A percentile compares a stretch with the other conserved stretches of the same genome.
Evolutionary conservation across 2,888 invertebrate species (phyloP).

Genomic region (Halocaridina rubra): DNA sequence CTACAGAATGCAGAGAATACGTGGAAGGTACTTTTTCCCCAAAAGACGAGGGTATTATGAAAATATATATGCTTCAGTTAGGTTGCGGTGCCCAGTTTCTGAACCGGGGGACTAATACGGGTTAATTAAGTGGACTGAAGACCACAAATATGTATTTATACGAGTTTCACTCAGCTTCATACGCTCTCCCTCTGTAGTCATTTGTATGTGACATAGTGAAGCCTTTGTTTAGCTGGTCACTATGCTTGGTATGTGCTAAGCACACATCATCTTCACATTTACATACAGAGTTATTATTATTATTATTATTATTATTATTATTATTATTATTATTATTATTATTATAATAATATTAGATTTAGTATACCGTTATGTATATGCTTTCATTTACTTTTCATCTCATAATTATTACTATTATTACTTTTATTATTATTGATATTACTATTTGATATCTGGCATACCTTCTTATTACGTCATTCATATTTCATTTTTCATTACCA

Average conservation of each 20-base stretch:
- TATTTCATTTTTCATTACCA: background rate
- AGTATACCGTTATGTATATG: constrained; percentile 28
- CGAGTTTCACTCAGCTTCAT: constrained; percentile 18
- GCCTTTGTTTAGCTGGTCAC: constrained; percentile 15
- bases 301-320: background rate
- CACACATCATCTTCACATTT: constrained; percentile 21
- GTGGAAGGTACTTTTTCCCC: background rate
- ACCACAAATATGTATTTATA: background rate
- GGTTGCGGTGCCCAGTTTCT: constrained; percentile 3
- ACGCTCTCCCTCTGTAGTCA: constrained; percentile 33
- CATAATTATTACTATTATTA: background rate
- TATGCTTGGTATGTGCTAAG: constrained; percentile 52
- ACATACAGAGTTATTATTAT: constrained; percentile 39
- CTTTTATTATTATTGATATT: background rate
- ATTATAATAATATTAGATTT: background rate
- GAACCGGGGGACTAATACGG: constrained; percentile 20
- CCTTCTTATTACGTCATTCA: background rate
- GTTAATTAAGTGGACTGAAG: constrained; percentile 9
- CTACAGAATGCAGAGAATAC: too few relatives aligned
- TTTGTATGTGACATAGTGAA: constrained; percentile 9
- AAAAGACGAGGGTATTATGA: background rate
- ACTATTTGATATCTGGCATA: background rate
- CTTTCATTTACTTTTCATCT: constrained; percentile 8
- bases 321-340: background rate
- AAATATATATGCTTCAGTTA: background rate